These are phyloP conservation scores for Gallirallus australis DNA, from an alignment of 2,797 vertebrate genomes.

Conservation along the genomic window DNA sequence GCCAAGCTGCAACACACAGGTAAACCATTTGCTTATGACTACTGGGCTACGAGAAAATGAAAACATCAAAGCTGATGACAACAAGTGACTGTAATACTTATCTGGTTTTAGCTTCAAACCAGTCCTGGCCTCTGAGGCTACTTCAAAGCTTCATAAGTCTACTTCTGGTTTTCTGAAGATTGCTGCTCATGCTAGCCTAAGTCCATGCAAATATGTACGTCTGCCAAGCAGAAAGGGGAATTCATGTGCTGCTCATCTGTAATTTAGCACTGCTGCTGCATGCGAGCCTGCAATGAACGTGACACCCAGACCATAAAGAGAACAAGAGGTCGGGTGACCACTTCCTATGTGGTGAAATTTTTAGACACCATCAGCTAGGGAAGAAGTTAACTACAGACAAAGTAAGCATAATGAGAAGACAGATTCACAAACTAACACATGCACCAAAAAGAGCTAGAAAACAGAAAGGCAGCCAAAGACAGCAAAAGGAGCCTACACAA, in stretches of 20 bases:
- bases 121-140: background rate
- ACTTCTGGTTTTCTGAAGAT: background rate
- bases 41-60: background rate
- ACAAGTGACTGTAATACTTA: fast-evolving
- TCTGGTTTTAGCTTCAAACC: background rate
- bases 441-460: background rate
- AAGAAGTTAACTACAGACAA: background rate
- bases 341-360: background rate
- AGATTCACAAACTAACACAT: fast-evolving
- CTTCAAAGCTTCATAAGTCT: background rate
- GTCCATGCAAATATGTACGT: background rate
- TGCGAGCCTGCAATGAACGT: fast-evolving
- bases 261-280: fast-evolving
- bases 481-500: background rate
- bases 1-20: fast-evolving
- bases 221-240: background rate
- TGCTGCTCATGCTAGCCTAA: background rate
- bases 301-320: background rate
- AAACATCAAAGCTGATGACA: background rate
- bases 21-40: fast-evolving
- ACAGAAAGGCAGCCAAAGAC: background rate
- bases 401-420: background rate
- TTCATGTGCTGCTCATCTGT: background rate
- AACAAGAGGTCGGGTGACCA: background rate
- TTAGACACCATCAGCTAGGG: background rate